phyloP scores from a whole-genome alignment of 2,888 invertebrate species.

The Ochropacha duplaris region DNA sequence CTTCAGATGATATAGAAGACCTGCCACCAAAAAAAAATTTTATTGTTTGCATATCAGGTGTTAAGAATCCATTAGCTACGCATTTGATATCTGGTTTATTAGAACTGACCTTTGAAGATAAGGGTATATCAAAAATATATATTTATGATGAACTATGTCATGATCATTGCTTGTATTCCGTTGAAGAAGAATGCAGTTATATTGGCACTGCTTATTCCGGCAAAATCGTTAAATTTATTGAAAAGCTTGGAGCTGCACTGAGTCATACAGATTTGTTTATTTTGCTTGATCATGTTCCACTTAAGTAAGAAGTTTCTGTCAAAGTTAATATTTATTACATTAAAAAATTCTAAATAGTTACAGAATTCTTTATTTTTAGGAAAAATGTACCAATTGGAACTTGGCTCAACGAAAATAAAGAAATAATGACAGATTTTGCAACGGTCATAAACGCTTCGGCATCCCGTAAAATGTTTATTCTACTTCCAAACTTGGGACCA shows the following conservation, averaged over 20 bases:
- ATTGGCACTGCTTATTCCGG: conserved; percentile 46
- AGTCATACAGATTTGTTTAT: conserved; percentile 78
- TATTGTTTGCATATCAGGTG: conserved; percentile 63
- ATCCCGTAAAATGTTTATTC: conserved; percentile 67
- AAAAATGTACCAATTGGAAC: conserved; percentile 52
- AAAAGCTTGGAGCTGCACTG: conserved; percentile 71
- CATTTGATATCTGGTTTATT: conserved; percentile 62
- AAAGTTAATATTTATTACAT: not conserved
- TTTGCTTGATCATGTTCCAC: conserved; percentile 72
- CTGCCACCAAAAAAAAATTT: conserved; percentile 30
- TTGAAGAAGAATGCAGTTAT: conserved; percentile 64
- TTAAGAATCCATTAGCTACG: conserved; percentile 54
- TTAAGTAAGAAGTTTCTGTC: conserved; percentile 44
- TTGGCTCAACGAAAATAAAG: conserved; percentile 61
- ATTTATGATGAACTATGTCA: conserved; percentile 55
- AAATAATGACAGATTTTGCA: conserved; percentile 67
- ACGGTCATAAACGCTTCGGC: conserved; percentile 76
- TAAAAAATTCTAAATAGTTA: too few species aligned
- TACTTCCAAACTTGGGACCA: conserved; percentile 81
- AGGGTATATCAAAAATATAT: conserved; percentile 58
- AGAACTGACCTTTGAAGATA: conserved; percentile 41
- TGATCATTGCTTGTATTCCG: conserved; percentile 47
- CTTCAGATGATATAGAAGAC: conserved; percentile 12
- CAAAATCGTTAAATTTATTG: conserved; percentile 63
- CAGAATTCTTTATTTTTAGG: conserved; percentile 46